Percentiles rank a stretch among this genome's conserved stretches.
These are phyloP conservation scores for Artibeus lituratus DNA, from an alignment of 2,797 vertebrate genomes.

Conservation along the genomic window DNA sequence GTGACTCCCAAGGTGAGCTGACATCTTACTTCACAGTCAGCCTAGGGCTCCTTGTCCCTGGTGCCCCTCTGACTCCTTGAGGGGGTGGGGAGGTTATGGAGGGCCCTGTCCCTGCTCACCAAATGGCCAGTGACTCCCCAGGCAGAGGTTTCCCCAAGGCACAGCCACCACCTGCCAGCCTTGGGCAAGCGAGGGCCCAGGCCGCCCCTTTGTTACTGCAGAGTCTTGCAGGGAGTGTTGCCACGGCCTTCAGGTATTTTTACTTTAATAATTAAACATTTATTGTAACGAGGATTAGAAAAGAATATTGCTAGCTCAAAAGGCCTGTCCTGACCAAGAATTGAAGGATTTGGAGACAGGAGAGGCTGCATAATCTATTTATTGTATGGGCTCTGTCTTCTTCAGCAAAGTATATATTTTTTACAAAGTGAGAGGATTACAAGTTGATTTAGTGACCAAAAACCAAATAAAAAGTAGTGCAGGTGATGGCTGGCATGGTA, in stretches of 20 bases:
- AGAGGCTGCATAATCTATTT: background rate
- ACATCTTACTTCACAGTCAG: background rate
- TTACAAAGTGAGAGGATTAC: background rate
- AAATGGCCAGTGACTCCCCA: background rate
- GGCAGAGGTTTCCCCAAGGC: background rate
- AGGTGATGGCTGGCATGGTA: background rate
- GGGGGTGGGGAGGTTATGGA: background rate
- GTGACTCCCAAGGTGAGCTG: background rate
- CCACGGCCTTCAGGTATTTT: background rate
- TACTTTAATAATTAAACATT: background rate
- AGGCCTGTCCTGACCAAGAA: background rate
- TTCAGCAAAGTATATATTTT: background rate
- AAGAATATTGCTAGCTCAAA: background rate
- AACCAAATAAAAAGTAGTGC: background rate
- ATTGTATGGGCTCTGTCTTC: background rate
- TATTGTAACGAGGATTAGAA: background rate
- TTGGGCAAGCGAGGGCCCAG: accelerated
- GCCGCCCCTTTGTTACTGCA: background rate
- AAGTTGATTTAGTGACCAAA: background rate
- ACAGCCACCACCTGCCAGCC: background rate
- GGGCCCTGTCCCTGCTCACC: background rate
- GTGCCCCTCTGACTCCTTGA: background rate
- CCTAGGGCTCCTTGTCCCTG: background rate
- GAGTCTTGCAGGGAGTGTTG: background rate
- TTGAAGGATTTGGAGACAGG: background rate